These are phyloP conservation scores for Rhincodon typus DNA, from an alignment of 2,797 vertebrate species.

Conservation along the genomic window DNA sequence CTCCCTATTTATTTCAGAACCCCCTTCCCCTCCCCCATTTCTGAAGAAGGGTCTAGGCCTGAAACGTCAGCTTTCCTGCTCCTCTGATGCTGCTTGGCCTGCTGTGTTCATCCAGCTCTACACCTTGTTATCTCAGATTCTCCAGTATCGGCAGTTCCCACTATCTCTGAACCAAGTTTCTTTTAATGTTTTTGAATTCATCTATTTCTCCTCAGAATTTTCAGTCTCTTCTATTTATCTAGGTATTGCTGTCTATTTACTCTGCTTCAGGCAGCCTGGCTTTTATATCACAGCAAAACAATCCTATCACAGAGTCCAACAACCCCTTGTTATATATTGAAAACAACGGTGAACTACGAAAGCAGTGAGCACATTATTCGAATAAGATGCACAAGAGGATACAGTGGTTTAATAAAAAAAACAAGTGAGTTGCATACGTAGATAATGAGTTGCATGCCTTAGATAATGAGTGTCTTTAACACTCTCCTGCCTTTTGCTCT, in stretches of 20 bases:
- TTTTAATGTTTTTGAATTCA: not conserved
- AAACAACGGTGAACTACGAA: not conserved
- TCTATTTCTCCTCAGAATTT: not conserved
- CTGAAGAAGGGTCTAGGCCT: too few species aligned
- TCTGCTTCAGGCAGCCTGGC: not conserved
- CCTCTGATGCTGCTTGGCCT: too few species aligned
- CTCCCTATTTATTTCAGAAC: too few species aligned
- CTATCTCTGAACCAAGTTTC: too few species aligned
- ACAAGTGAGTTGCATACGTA: not conserved
- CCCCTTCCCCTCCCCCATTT: too few species aligned
- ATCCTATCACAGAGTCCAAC: not conserved
- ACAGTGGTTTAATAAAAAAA: not conserved
- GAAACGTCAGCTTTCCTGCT: too few species aligned
- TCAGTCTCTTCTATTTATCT: not conserved
- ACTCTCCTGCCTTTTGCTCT: not conserved
- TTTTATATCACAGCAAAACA: not conserved
- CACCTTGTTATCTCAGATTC: too few species aligned
- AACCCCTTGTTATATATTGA: not conserved
- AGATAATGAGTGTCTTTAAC: not conserved
- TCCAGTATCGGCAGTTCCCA: too few species aligned
- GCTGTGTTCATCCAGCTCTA: too few species aligned
- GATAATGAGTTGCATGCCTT: not conserved
- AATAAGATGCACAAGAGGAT: not conserved
- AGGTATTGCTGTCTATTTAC: not conserved
- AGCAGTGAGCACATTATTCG: not conserved